A percentile compares a stretch with the other conserved stretches of the same genome.
Conservation (phyloP, 1,140 invertebrate species). For the Hyposmocoma kahamanoa region DNA sequence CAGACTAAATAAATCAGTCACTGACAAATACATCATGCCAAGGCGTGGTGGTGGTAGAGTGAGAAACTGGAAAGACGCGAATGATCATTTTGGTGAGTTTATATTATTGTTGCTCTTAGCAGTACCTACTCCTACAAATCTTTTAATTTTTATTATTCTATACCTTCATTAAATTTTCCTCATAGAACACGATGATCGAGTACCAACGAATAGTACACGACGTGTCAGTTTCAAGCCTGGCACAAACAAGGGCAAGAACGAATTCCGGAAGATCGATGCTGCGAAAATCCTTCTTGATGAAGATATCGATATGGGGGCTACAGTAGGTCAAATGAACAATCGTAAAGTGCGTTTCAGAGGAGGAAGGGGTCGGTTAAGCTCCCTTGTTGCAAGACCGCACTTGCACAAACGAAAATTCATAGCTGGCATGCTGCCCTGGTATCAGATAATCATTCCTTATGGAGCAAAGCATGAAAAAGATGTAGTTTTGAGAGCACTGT, state of each 20-base stretch:
- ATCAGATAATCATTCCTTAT: constrained; percentile 79
- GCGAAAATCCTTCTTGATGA: constrained; percentile 72
- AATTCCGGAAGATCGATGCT: constrained; percentile 53
- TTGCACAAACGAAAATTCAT: constrained; percentile 55
- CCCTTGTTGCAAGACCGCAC: constrained; percentile 56
- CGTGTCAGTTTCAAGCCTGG: constrained; percentile 75
- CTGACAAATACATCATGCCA: constrained; percentile 52
- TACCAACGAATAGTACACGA: constrained; percentile 38
- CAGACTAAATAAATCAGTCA: no score
- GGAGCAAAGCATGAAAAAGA: constrained; percentile 84
- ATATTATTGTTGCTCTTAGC: not conserved
- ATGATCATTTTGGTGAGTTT: constrained; percentile 56
- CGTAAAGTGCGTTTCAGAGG: constrained; percentile 45
- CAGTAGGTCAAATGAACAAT: constrained; percentile 26
- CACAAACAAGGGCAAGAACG: constrained; percentile 58
- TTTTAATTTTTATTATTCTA: constrained; percentile 11
- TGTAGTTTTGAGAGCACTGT: constrained; percentile 75
- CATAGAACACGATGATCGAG: constrained; percentile 69
- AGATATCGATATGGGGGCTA: constrained; percentile 74
- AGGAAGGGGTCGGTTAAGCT: constrained; percentile 55
- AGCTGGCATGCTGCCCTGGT: constrained; percentile 74
- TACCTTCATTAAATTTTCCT: no score
- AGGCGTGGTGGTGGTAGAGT: constrained; percentile 57
- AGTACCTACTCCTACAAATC: not conserved
- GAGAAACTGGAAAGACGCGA: constrained; percentile 44